phyloP scores from a whole-genome alignment of 92 coral and sea anemone species.

The Desmophyllum pertusum region DNA sequence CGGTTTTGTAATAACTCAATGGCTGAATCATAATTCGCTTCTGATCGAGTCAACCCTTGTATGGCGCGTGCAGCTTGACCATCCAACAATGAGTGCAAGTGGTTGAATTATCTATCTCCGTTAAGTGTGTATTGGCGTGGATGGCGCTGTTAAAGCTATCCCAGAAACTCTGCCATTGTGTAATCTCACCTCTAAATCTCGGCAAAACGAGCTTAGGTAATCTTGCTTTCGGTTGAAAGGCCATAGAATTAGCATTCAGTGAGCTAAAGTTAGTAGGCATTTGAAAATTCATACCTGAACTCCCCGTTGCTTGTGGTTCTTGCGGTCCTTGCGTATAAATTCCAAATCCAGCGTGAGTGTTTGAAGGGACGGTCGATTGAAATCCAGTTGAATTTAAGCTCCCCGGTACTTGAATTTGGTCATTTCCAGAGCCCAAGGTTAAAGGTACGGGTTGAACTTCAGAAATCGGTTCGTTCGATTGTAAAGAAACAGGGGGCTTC shows the following conservation, averaged over 20 bases:
- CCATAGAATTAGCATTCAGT: background rate
- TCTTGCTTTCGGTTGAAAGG: constrained; percentile 12
- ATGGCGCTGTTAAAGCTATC: constrained; percentile 56
- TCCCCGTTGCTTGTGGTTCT: background rate
- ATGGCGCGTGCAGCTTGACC: constrained; percentile 50
- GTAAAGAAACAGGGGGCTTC: background rate
- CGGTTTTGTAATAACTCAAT: constrained; percentile 42
- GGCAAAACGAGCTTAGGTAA: constrained; percentile 44
- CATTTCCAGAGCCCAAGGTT: background rate
- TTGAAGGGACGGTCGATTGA: background rate
- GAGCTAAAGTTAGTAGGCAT: background rate
- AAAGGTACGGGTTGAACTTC: background rate
- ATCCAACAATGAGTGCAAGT: constrained; percentile 54
- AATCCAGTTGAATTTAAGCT: background rate
- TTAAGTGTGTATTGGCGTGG: constrained; percentile 13
- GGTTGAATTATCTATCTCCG: constrained; percentile 47
- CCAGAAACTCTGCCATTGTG: constrained; percentile 60
- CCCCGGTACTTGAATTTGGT: background rate
- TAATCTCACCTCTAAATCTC: constrained; percentile 2
- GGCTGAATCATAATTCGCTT: constrained; percentile 41
- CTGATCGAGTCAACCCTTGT: constrained; percentile 29
- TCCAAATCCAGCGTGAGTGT: background rate
- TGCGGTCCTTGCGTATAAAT: too few species aligned
- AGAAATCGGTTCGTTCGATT: background rate
- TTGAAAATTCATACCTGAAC: background rate